Base-by-base conservation (phyloP, 2,113 vertebrate genomes). In the Ciconia boyciana region DNA sequence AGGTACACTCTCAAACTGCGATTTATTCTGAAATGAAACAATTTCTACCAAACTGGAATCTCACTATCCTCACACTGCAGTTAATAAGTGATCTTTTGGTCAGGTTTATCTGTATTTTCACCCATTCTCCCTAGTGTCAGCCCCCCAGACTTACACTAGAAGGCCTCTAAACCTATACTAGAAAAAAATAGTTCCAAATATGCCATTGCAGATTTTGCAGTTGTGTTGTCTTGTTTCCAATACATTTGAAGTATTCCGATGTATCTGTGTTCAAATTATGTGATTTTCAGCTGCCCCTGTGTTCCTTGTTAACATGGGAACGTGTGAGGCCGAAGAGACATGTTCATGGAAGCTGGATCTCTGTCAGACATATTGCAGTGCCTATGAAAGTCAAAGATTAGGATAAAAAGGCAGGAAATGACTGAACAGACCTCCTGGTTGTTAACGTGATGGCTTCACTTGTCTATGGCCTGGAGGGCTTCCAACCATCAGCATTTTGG, bases 311-410 rank as follows among this genome's bases (percentile, higher is more conserved):
- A n/a, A 22, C 0, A 1, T 7, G 25, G 32, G 13, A 72, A 49
- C 0, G 7, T 0, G 0, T 7, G 15, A 57, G 58, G 34, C 0
- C 0, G 52, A 60, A 48, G n/a, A 19, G 61, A 25, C 0, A 0
- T 1, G 36, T 36, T 57, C 36, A 3, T 34, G 49, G 41, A 49
- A 77, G 10, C 16, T 34, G 58, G 28, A 32, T 58, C 54, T 43
- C 76, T 46, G 41, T 70, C n/a, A 88, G 78, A 39, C 18, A 5
- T 8, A 3, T 19, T 17, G 19, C 2, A 0, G 34, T 31, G 52
- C 41, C 72, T 43, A 0, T 9, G 14, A 43, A 76, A 76, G n/a
- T 49, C 28, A 44, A 36, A 71, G 41, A 39, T 14, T 6, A 72
- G 62, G 58, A 29, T 72, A 61, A 65, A 91, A 84, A 64, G 41